Evolutionary conservation across 2,113 vertebrate species (phyloP), one percentile per base, ranked within the genome.

Genomic region (Garra rufa): DNA sequence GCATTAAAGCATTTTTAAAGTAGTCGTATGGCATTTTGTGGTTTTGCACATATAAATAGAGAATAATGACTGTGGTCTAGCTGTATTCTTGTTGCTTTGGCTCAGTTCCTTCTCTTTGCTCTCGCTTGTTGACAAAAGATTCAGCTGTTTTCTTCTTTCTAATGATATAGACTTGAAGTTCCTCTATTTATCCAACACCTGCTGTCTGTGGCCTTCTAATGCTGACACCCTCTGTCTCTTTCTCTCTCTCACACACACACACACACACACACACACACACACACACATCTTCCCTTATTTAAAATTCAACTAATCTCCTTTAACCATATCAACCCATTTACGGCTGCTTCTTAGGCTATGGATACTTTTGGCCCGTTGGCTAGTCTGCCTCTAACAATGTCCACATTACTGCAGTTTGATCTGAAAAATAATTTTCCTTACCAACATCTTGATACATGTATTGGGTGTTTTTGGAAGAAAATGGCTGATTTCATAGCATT

Each of bases 101-200:
- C 57, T 65, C 34, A 19, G 57, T 21, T 65, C 21, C 8, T 28
- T 44, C 9, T 69, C 28, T 17, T 44, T 46, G 17, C 76, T 63
- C n/a, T 63, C 9, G 9, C 43, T 55, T 81, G 43, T 19, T 81
- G 28, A 70, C 63, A 81, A 81, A 81, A 81, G 61, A 67, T 81
- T 67, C 78, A 67, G 63, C 43, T 81, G 79, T 80, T 65, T 57
- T 81, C 19, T 38, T 41, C 19, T 70, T 70, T 52, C 11, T 55
- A 48, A 30, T 67, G 11, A 70, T 69, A 17, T 46, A 50, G 17
- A 73, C 19, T 79, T 69, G 4, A 71, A 59, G 24, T 13, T 65
- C 9, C n/a, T 41, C 14, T 63, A 15, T 73, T 80, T 74, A 81
- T 80, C n/a, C 55, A 74, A 34, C 84, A 80, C 84, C 77, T 85